Evolutionary conservation across 2,888 invertebrate species (phyloP), one percentile per base, ranked within the genome.

Genomic region (Nephrotoma guestfalica): DNA sequence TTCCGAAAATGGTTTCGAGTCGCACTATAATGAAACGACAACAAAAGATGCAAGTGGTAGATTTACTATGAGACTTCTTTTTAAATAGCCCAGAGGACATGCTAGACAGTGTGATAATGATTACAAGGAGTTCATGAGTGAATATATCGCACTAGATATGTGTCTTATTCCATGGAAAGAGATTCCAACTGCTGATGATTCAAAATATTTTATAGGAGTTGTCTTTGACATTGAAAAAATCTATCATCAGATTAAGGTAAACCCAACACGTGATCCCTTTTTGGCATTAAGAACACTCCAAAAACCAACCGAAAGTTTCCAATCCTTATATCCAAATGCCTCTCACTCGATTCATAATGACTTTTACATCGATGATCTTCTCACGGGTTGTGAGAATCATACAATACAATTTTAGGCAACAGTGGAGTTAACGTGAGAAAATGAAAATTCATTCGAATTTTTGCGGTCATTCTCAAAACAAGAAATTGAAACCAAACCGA

Each of bases 231-330:
- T 86, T 2, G 86, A 40, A 41, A 86, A 85, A 45, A 86, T 86
- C 85, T 86, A 85, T 7, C 85, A 47, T n/a, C 45, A 86, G 15
- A 15, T 86, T 4, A n/a, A n/a, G 13, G 0, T 6, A n/a, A 85
- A 6, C 11, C 85, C 2, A 85, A 86, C 11, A 85, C 86, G 43
- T 41, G 87, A 83, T 0, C 86, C 87, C 0, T 87, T 71, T 41
- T n/a, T 88, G 4, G 86, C 87, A 0, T 47, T 87, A 9, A 86
- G 86, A 9, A 86, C 87, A 6, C 6, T 88, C 4, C 6, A 87
- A 40, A 87, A 87, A 42, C 15, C 87, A 0, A 86, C 45, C 0
- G 2, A 18, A 0, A 87, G 87, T 15, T 87, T 87, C 1, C 13
- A 83, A 7, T 5, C 6, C 5, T 2, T n/a, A 11, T 86, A 42